A percentile compares a stretch with the other conserved stretches of the same genome.
Evolutionary conservation across 2,113 vertebrate species (phyloP).

Genomic region (Lagopus muta): DNA sequence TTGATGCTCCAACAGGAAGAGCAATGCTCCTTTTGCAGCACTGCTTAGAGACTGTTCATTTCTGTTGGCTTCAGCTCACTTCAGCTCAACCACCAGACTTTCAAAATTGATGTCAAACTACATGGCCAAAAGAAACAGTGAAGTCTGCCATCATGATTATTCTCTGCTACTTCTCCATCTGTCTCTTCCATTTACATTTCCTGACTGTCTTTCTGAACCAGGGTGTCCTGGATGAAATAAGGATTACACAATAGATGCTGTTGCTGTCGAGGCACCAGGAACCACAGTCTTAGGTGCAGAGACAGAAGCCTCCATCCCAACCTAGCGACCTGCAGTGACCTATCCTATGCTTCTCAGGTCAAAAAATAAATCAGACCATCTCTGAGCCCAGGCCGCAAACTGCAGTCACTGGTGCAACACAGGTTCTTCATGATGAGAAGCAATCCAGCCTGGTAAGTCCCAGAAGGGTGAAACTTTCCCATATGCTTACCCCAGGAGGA

Average conservation of each 20-base stretch:
- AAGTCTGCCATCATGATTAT: not conserved
- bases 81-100: not conserved
- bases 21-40: not conserved
- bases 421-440: not conserved
- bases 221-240: not conserved
- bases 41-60: not conserved
- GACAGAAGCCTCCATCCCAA: not conserved
- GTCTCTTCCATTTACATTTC: not conserved
- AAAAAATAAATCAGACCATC: not conserved
- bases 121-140: not conserved
- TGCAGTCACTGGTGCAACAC: not conserved
- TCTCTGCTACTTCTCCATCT: not conserved
- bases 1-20: not conserved
- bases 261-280: not conserved
- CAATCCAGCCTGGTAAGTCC: not conserved
- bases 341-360: not conserved
- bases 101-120: not conserved
- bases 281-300: not conserved
- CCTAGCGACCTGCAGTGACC: not conserved
- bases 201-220: not conserved
- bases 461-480: not conserved
- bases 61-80: not conserved
- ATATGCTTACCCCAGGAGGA: not conserved
- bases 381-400: not conserved
- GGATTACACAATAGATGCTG: not conserved